A percentile compares a stretch with the other conserved stretches of the same genome.
Conservation (phyloP, 2,888 invertebrate genomes). For the Phaonia tiefii region DNA sequence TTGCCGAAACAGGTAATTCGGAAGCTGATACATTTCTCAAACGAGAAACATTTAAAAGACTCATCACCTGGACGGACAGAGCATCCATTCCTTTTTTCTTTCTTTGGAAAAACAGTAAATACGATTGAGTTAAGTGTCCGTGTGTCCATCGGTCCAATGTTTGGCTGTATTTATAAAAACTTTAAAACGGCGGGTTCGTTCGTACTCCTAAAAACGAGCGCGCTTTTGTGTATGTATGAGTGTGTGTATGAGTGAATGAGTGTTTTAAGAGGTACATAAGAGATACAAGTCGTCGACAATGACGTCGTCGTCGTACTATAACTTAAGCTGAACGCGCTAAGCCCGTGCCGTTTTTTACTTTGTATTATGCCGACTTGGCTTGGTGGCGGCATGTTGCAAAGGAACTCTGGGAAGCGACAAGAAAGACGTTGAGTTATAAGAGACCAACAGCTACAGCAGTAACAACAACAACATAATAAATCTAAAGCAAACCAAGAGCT, state of each 20-base stretch:
- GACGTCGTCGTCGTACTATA: conserved; percentile 57
- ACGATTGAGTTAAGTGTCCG: no score
- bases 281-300: conserved; percentile 19
- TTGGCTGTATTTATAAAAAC: conserved; percentile 49
- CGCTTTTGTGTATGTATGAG: conserved; percentile 27
- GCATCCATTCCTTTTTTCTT: no score
- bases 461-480: conserved; percentile 2
- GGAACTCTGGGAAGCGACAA: conserved; percentile 57
- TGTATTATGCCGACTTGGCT: conserved; percentile 75
- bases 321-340: conserved; percentile 79
- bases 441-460: conserved; percentile 5
- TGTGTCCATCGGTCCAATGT: conserved; percentile 49
- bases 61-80: conserved; percentile 39
- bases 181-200: conserved; percentile 40
- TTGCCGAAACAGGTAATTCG: conserved; percentile 76
- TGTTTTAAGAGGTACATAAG: conserved; percentile 21
- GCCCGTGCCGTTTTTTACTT: conserved; percentile 79
- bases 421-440: conserved; percentile 52
- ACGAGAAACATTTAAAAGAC: conserved; percentile 53
- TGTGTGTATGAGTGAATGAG: conserved; percentile 50
- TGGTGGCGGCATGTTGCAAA: conserved; percentile 79
- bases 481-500: not conserved
- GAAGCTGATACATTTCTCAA: conserved; percentile 76
- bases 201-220: conserved; percentile 19
- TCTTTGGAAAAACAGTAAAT: no score